phyloP scores from a whole-genome alignment of 1,140 invertebrate genomes.

The Chrysopa pallens region DNA sequence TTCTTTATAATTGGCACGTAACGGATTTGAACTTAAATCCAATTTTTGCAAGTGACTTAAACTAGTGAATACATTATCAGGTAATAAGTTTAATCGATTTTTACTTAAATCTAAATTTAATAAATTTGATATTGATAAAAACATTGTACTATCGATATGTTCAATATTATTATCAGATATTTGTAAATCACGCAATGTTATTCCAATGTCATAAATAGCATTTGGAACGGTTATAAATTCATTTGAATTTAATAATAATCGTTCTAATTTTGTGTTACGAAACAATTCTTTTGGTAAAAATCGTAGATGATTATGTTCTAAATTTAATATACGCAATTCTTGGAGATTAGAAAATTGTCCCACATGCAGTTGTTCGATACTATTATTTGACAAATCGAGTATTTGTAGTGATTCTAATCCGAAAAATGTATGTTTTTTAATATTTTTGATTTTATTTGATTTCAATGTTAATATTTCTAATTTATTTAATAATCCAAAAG shows the following conservation, averaged over 20 bases:
- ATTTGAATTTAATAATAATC: constrained; percentile 55
- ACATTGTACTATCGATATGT: constrained; percentile 65
- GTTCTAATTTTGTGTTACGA: constrained; percentile 52
- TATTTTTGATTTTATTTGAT: constrained; percentile 45
- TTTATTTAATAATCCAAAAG: constrained; percentile 39
- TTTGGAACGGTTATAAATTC: constrained; percentile 50
- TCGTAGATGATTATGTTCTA: constrained; percentile 50
- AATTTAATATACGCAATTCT: constrained; percentile 48
- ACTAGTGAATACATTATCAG: constrained; percentile 67
- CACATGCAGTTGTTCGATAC: constrained; percentile 46
- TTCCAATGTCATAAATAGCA: constrained; percentile 46
- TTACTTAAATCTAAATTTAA: constrained; percentile 49
- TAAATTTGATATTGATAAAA: constrained; percentile 54
- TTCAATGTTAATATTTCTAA: constrained; percentile 52
- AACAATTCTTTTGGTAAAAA: constrained; percentile 56
- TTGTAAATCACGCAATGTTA: constrained; percentile 49
- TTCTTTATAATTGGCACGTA: constrained; percentile 66
- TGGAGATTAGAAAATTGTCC: constrained; percentile 56
- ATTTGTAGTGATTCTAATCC: constrained; percentile 47
- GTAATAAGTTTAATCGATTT: constrained; percentile 60
- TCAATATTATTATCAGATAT: constrained; percentile 60
- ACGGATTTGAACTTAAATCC: constrained; percentile 53
- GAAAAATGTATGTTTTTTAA: constrained; percentile 50
- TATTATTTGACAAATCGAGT: constrained; percentile 55
- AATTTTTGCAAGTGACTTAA: constrained; percentile 50